Evolutionary conservation across 1,140 invertebrate genomes (phyloP), one percentile per base, ranked within the genome.

Genomic region (Drosophila pectinifera): DNA sequence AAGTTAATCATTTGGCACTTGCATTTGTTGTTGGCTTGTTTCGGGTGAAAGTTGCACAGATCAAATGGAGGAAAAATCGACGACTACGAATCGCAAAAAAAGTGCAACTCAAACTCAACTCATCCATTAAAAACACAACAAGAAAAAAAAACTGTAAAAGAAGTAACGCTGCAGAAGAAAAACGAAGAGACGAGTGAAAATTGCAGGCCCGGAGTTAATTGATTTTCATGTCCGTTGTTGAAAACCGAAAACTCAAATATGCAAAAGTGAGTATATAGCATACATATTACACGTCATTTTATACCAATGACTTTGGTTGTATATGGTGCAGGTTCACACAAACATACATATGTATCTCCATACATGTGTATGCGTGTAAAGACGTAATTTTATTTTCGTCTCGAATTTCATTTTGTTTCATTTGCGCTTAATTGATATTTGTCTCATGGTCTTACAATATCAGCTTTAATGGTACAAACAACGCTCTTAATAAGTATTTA

Each of bases 11-110:
- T 59, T 73, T 73, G 51, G 49, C 68, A 72, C 68, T 74, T 43
- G 46, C 36, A 53, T 62, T 64, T 62, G 73, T 54, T 63, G 57
- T 67, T 69, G 58, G 59, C 46, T 83, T 67, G 70, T 75, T 85
- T 84, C 72, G 63, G 81, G 81, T 81, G 82, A 85, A 85, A 85
- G 81, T 85, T 85, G 73, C 64, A 80, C 68, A 86, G 78, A 67
- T 75, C 74, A 88, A 82, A 78, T 78, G 64, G 59, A 70, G 48
- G 49, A 85, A 82, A 68, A 59, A 65, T 57, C 54, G 63, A 67
- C 58, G 56, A 73, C 18, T 53, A 53, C 62, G 65, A 65, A 54
- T 53, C 34, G 59, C 55, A 34, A 67, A 79, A 82, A 49, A 84
- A 84, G 65, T 83, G 70, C 76, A 76, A 51, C 80, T 54, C 42